Evolutionary conservation across 2,113 vertebrate genomes (phyloP).

Genomic region (Megaptera novaeangliae): DNA sequence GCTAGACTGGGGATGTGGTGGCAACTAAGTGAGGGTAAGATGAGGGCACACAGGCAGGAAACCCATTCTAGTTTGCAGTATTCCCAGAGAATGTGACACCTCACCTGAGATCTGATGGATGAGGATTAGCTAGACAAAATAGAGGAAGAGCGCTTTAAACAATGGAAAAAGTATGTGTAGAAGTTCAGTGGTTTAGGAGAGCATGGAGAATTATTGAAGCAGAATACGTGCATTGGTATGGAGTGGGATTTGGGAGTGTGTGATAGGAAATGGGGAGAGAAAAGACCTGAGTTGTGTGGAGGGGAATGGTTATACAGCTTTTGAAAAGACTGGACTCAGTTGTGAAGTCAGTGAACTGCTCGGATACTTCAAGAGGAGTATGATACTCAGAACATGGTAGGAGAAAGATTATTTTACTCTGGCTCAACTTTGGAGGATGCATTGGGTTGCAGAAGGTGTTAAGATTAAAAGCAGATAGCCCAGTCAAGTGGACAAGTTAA

Average conservation of each 20-base stretch:
- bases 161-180: background rate
- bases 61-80: background rate
- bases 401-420: background rate
- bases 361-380: background rate
- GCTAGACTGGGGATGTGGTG: background rate
- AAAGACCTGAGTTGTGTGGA: background rate
- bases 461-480: constrained; percentile 11
- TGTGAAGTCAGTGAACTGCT: background rate
- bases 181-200: background rate
- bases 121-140: background rate
- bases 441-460: background rate
- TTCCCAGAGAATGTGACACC: background rate
- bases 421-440: background rate
- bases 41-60: background rate
- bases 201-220: background rate
- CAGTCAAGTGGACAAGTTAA: background rate
- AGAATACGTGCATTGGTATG: background rate
- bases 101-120: background rate
- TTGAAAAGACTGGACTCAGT: background rate
- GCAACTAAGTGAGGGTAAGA: background rate
- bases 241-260: background rate
- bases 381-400: background rate
- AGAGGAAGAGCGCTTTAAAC: background rate
- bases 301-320: background rate
- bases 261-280: background rate